These are phyloP conservation scores for Dasyurus viverrinus DNA, from an alignment of 2,113 vertebrate species.

Conservation along the genomic window DNA sequence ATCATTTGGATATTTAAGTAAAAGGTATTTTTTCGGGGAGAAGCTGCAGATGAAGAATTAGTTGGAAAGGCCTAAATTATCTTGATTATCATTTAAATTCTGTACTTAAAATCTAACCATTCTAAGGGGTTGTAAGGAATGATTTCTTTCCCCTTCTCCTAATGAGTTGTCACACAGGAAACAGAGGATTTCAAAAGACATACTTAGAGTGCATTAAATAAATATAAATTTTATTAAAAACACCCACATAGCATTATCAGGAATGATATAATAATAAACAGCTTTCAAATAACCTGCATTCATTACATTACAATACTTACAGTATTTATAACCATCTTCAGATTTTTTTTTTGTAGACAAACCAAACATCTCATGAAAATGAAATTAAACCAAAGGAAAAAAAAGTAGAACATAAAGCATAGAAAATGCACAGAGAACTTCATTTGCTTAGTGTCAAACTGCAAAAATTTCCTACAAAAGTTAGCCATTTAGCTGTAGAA, in stretches of 20 bases:
- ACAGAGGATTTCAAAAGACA: constrained; percentile 72
- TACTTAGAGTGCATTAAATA: constrained; percentile 95
- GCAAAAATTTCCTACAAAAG: constrained; percentile 89
- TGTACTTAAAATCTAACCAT: not conserved
- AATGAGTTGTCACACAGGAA: not conserved
- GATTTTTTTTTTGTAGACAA: constrained; percentile 90
- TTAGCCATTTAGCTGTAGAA: constrained; percentile 91
- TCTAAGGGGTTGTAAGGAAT: not conserved
- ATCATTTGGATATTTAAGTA: not conserved
- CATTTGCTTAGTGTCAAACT: constrained; percentile 96
- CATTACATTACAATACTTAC: constrained; percentile 99
- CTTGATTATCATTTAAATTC: not conserved
- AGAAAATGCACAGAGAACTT: constrained; percentile 87
- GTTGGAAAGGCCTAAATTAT: not conserved
- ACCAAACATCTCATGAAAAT: constrained; percentile 91
- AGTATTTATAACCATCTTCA: constrained; percentile 96
- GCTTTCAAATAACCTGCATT: constrained; percentile 99
- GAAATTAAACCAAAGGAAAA: constrained; percentile 85
- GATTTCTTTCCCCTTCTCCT: constrained; percentile 4
- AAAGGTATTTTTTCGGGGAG: not conserved
- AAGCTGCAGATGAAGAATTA: not conserved
- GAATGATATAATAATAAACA: constrained; percentile 99
- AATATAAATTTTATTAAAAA: constrained; percentile 99
- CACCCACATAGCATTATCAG: constrained; percentile 99
- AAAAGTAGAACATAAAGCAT: constrained; percentile 84